Conservation (phyloP, 2,797 vertebrate species). For the Halcyon badia region DNA sequence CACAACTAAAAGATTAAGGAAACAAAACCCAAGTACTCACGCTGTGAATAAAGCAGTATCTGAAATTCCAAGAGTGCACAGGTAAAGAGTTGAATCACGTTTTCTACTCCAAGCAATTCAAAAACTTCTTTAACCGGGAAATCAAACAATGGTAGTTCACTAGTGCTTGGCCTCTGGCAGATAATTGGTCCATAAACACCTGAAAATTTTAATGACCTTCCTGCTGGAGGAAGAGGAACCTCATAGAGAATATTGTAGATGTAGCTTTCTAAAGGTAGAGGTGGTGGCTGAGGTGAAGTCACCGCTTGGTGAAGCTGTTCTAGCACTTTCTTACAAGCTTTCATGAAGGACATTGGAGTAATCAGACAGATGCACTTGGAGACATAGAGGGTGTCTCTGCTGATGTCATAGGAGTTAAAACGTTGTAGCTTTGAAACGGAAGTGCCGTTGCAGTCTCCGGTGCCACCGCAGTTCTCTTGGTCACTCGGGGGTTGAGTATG, state of each 20-base stretch:
- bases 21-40: constrained; percentile 85
- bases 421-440: constrained; percentile 93
- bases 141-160: constrained; percentile 95
- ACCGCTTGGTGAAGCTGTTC: constrained; percentile 95
- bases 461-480: constrained; percentile 82
- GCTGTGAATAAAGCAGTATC: constrained; percentile 98
- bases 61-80: constrained; percentile 98
- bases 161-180: constrained; percentile 96
- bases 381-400: constrained; percentile 95
- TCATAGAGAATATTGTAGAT: constrained; percentile 98
- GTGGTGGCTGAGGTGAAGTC: constrained; percentile 93
- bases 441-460: constrained; percentile 80
- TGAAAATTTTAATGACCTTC: constrained; percentile 95
- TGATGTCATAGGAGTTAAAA: constrained; percentile 98
- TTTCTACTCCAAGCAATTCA: constrained; percentile 95
- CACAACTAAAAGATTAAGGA: not conserved
- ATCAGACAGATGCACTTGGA: constrained; percentile 99
- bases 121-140: constrained; percentile 93
- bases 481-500: constrained; percentile 83
- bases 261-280: constrained; percentile 97
- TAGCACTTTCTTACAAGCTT: constrained; percentile 93
- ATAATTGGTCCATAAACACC: constrained; percentile 94
- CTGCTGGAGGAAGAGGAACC: constrained; percentile 94
- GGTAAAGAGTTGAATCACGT: constrained; percentile 96
- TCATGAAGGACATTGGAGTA: constrained; percentile 96